Evolutionary conservation across 1,140 invertebrate genomes (phyloP).

Genomic region (Drosophila tropicalis): DNA sequence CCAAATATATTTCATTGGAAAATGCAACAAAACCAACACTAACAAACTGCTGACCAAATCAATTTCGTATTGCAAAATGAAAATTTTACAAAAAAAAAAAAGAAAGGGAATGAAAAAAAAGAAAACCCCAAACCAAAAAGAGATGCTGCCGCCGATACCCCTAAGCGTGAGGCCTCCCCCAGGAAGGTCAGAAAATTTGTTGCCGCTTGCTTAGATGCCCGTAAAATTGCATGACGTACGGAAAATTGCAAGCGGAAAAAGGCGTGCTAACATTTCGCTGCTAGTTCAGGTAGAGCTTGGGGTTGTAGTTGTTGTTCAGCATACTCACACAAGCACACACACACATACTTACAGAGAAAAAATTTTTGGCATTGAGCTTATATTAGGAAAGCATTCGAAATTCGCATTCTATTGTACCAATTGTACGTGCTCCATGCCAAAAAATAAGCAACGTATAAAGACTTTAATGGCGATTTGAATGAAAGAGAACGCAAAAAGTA

Average conservation of each 20-base stretch:
- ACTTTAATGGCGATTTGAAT: slow-evolving; percentile 16
- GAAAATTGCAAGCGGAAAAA: slow-evolving; percentile 19
- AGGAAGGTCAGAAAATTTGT: slow-evolving; percentile 13
- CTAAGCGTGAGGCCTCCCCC: background rate
- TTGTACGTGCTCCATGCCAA: slow-evolving; percentile 4
- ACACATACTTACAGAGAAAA: background rate
- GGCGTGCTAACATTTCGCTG: slow-evolving; percentile 8
- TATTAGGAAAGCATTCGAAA: slow-evolving; percentile 17
- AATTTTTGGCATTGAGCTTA: slow-evolving; percentile 14
- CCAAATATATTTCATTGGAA: slow-evolving; percentile 19
- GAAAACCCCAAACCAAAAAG: background rate
- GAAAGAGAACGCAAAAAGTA: background rate
- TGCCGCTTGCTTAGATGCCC: slow-evolving; percentile 20
- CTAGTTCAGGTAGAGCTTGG: slow-evolving; percentile 6
- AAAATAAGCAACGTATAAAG: slow-evolving; percentile 7
- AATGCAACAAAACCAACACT: slow-evolving; percentile 18
- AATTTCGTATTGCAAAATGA: slow-evolving; percentile 24
- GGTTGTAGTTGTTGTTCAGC: too few species aligned
- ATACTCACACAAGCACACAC: background rate
- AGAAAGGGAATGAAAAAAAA: background rate
- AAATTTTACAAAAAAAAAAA: slow-evolving; percentile 12
- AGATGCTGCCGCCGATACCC: background rate
- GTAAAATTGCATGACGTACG: slow-evolving; percentile 21
- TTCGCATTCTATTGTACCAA: slow-evolving; percentile 1
- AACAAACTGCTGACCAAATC: slow-evolving; percentile 22